A percentile compares a stretch with the other conserved stretches of the same genome.
phyloP scores from a whole-genome alignment of 2,797 vertebrate species.

The Melanotaenia nigrans region DNA sequence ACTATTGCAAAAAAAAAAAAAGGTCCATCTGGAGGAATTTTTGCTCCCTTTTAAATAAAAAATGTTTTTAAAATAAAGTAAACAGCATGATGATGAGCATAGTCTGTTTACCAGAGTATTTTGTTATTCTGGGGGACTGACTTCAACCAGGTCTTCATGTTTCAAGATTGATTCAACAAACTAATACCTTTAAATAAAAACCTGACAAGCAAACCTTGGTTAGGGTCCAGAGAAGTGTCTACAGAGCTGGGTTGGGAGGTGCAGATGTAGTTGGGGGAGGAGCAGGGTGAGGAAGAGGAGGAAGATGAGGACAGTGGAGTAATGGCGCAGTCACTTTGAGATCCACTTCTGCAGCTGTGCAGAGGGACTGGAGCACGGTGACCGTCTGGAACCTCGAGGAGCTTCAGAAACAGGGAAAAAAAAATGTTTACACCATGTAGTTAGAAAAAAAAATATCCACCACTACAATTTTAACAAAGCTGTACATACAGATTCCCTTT shows the following conservation, averaged over 20 bases:
- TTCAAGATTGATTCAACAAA: background rate
- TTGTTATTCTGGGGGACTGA: background rate
- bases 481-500: background rate
- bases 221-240: slow-evolving; percentile 52
- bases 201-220: slow-evolving; percentile 60
- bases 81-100: too few relatives aligned
- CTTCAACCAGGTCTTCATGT: background rate
- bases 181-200: background rate
- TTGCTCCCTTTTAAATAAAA: background rate
- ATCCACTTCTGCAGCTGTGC: slow-evolving; percentile 79
- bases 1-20: background rate
- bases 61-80: too few relatives aligned
- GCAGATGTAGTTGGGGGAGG: slow-evolving; percentile 49
- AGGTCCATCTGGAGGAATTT: background rate
- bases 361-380: slow-evolving; percentile 88
- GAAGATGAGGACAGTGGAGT: slow-evolving; percentile 64
- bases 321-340: slow-evolving; percentile 72
- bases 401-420: slow-evolving; percentile 66
- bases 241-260: slow-evolving; percentile 59
- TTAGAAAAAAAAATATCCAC: background rate
- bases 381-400: slow-evolving; percentile 90
- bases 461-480: background rate
- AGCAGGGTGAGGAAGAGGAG: slow-evolving; percentile 61
- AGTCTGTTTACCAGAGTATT: too few relatives aligned
- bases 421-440: background rate